phyloP scores from a whole-genome alignment of 2,797 vertebrate genomes.

The Anguilla anguilla region DNA sequence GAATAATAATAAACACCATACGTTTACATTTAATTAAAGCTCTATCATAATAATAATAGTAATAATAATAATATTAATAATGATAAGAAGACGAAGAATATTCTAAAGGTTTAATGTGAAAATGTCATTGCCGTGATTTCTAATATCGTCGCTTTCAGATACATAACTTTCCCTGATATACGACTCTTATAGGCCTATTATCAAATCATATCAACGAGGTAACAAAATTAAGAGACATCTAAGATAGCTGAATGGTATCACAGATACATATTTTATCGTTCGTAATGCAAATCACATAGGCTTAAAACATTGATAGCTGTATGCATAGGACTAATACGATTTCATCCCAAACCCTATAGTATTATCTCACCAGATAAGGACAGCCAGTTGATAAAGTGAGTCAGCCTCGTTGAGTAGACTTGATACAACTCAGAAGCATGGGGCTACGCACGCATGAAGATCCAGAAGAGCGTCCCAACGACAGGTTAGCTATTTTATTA shows the following conservation, averaged over 20 bases:
- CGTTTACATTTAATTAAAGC: neutral
- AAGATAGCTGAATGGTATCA: conserved; percentile 55
- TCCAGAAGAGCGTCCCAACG: conserved; percentile 26
- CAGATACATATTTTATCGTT: conserved; percentile 57
- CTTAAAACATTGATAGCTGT: conserved; percentile 59
- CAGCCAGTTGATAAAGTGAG: conserved; percentile 65
- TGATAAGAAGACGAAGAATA: neutral
- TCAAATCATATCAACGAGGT: conserved; percentile 50
- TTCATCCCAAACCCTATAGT: conserved; percentile 60
- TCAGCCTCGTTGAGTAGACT: conserved; percentile 48
- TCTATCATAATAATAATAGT: neutral
- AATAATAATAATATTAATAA: neutral
- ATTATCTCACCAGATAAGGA: conserved; percentile 82
- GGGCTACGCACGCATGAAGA: conserved; percentile 54
- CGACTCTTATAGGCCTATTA: conserved; percentile 30
- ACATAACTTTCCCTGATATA: conserved; percentile 52
- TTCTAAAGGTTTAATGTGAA: conserved; percentile 40
- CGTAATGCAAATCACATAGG: conserved; percentile 62
- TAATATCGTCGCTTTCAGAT: conserved; percentile 46
- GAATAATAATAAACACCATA: neutral
- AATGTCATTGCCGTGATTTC: conserved; percentile 47
- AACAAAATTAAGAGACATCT: conserved; percentile 52
- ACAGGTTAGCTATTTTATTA: conserved; percentile 6
- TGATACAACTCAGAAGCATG: conserved; percentile 38
- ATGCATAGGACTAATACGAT: conserved; percentile 49